These are phyloP conservation scores for Tenebrio molitor DNA, from an alignment of 1,140 invertebrate species.

Conservation along the genomic window DNA sequence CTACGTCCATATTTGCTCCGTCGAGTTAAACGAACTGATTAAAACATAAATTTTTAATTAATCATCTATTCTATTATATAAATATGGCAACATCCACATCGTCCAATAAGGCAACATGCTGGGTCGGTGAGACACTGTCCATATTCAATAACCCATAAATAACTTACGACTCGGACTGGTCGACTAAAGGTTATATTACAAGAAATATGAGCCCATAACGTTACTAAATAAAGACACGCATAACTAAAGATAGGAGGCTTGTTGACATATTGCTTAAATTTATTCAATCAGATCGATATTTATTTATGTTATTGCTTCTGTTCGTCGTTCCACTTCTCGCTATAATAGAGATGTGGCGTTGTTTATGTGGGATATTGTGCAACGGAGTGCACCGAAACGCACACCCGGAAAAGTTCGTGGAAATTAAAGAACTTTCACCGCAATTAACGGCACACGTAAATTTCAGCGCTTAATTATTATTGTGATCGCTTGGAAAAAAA, in stretches of 20 bases:
- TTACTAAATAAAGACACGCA: conserved; percentile 53
- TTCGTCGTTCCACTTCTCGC: conserved; percentile 30
- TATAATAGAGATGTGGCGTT: conserved; percentile 27
- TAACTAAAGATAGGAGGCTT: conserved; percentile 51
- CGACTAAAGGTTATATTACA: conserved; percentile 51
- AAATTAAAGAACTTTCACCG: conserved; percentile 17
- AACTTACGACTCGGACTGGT: conserved; percentile 21
- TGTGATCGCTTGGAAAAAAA: neutral
- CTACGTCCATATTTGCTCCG: conserved; percentile 11
- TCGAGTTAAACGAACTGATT: conserved; percentile 34
- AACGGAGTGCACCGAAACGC: neutral
- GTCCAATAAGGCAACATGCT: conserved; percentile 45
- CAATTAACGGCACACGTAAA: conserved; percentile 1
- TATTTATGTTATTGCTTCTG: conserved; percentile 45
- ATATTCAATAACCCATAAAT: conserved; percentile 49
- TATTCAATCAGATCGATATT: conserved; percentile 51
- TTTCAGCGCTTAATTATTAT: conserved; percentile 5
- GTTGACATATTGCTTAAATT: conserved; percentile 54
- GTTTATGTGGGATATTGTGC: conserved; percentile 32
- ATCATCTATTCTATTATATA: conserved; percentile 39
- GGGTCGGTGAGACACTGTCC: conserved; percentile 47
- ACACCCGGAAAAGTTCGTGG: conserved; percentile 30
- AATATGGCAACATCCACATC: conserved; percentile 39
- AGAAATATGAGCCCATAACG: conserved; percentile 50
- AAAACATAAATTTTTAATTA: conserved; percentile 41